Base-by-base conservation (phyloP, 2,797 vertebrate genomes). In the Diplodus puntazzo region DNA sequence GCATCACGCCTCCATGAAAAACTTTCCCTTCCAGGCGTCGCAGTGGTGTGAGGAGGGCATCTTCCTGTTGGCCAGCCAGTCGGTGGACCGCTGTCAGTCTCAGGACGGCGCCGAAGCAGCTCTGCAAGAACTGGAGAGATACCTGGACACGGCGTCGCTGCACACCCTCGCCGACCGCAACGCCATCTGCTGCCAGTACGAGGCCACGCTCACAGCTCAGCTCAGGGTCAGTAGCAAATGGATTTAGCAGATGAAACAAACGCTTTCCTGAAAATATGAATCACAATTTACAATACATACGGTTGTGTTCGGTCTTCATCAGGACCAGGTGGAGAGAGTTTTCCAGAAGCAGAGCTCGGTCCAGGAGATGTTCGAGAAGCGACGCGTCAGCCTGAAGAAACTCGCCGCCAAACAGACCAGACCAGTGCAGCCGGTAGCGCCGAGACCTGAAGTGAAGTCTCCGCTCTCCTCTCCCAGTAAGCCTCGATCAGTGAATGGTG, bases 101-200 rank as follows among this genome's bases (percentile, higher is more conserved):
- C 98, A 99, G 90, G 98, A 99, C 11, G 98, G 98, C 4, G 98
- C 98, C 0, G 97, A 99, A 91, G 96, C 97, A 0, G 98, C 98
- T 2, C 94, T 99, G 69, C 97, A 96, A 75, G 98, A 99, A 76
- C 96, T 99, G 0, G 97, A 99, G 94, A 95, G 93, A 67, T 99
- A 98, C 91, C 80, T 98, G 88, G 98, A 99, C 54, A 97, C 96
- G 0, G 95, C 95, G 0, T 65, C 92, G 2, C 94, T 95, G 39
- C 95, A 96, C 88, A 96, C 94, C 73, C 92, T 99, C 72, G 79
- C 94, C 3, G 97, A 98, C 87, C 79, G 95, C 79, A 80, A 77
- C 80, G 91, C 92, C 86, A 94, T 99, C 92, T 96, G 94, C 91
- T 95, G 94, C 84, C 97, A 98, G 57, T 99, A 97, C 2, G 96